Base-by-base conservation (phyloP, 2,888 invertebrate genomes). In the Zhuqinia jingwanae region DNA sequence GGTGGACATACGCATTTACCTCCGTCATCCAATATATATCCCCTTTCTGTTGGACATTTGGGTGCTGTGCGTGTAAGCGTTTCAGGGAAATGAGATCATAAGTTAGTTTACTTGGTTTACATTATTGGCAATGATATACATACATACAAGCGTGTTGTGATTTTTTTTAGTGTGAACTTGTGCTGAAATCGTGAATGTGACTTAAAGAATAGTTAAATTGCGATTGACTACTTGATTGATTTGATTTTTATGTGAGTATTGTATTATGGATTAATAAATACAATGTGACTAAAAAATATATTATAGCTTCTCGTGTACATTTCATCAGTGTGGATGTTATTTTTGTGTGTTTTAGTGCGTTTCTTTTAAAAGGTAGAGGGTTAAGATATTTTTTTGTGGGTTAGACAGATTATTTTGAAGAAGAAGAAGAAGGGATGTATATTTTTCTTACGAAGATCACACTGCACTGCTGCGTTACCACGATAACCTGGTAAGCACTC, bases 401-500 rank as follows among this genome's bases (percentile, higher is more conserved):
- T 86, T 75, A 86, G 65, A 63, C 27, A 65, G 73, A 75, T 85
- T 73, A 76, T 36, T 63, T 25, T 25, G 20, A 73, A 75, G 63
- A 75, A 47, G 58, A 30, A 77, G 60, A 36, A 45, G 68, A 10
- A 27, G 75, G 60, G 36, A 42, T 45, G 20, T 63, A 56, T 50
- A 25, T 50, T 25, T 22, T 60, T 94, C 94, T 95, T 94, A 95
- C 97, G 94, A 93, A 94, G 95, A 91, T 96, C 95, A 92, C 97
- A 98, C 92, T 95, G 95, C 11, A 96, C 94, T 10, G 96, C 95
- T 22, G 97, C 97, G 92, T 97, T 96, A 92, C 97, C 98, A 92
- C 95, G 95, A 91, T 96, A 97, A 20, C 97, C 97, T 76, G 96
- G 96, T 30, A 97, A 96, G 91, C 98, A 98, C 2, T 96, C 95